A percentile compares a stretch with the other conserved stretches of the same genome.
These are phyloP conservation scores for Heliconius eleuchia DNA, from an alignment of 1,140 invertebrate species.

Conservation along the genomic window DNA sequence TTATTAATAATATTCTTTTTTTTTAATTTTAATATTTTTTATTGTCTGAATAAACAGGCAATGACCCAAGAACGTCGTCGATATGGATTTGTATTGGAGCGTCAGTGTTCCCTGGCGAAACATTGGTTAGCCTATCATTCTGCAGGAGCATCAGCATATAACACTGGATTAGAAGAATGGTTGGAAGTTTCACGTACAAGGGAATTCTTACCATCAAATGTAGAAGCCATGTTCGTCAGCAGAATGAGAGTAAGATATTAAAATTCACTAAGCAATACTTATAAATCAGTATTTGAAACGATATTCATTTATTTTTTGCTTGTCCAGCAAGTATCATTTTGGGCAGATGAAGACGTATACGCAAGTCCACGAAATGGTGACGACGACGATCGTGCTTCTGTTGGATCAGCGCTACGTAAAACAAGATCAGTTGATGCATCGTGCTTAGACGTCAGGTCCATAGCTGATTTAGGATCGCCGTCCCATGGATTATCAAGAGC, in stretches of 20 bases:
- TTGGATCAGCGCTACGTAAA: constrained; percentile 89
- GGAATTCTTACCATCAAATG: constrained; percentile 90
- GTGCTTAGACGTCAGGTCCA: constrained; percentile 89
- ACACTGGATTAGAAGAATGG: constrained; percentile 93
- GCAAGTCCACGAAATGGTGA: constrained; percentile 83
- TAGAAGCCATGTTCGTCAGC: constrained; percentile 90
- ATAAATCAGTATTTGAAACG: not conserved
- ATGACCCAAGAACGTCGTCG: constrained; percentile 95
- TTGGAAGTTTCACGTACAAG: constrained; percentile 92
- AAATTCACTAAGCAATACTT: not conserved
- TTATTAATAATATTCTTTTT: no score
- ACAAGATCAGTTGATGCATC: constrained; percentile 94
- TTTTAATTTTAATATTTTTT: not conserved
- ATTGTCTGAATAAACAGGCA: constrained; percentile 83
- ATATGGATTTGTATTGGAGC: constrained; percentile 95
- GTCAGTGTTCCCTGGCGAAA: constrained; percentile 95
- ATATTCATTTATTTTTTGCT: constrained; percentile 5
- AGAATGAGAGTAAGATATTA: constrained; percentile 81
- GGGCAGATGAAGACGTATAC: constrained; percentile 89
- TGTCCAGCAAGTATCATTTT: constrained; percentile 88
- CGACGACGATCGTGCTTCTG: constrained; percentile 84
- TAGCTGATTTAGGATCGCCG: constrained; percentile 83
- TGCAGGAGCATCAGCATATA: constrained; percentile 88
- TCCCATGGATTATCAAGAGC: constrained; percentile 86
- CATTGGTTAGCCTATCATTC: constrained; percentile 94